phyloP scores from a whole-genome alignment of 64 coral and sea anemone genomes.

The Stichodactyla helianthus region DNA sequence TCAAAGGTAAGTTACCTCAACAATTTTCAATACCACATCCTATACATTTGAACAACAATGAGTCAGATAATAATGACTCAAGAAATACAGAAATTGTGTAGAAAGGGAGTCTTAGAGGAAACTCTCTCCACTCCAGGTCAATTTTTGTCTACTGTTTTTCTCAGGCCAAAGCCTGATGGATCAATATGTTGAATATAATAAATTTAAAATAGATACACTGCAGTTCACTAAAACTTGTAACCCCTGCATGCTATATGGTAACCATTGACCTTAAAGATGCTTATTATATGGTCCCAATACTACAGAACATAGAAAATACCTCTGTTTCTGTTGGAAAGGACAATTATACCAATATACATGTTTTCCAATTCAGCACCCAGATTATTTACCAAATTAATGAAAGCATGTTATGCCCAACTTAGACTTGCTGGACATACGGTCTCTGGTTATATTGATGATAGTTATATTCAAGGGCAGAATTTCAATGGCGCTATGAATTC shows the following conservation, averaged over 20 bases:
- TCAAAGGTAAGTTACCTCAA: slow-evolving; percentile 32
- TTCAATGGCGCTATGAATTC: slow-evolving; percentile 15
- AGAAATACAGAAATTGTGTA: slow-evolving; percentile 34
- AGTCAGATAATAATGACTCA: slow-evolving; percentile 35
- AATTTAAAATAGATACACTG: not conserved
- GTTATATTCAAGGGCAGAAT: slow-evolving; percentile 38
- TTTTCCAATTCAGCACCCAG: slow-evolving; percentile 29
- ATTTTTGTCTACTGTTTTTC: slow-evolving; percentile 35
- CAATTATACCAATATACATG: slow-evolving; percentile 32
- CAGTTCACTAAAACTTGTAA: slow-evolving; percentile 30
- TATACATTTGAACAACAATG: slow-evolving; percentile 13
- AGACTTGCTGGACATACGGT: slow-evolving; percentile 59
- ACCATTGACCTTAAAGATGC: not conserved
- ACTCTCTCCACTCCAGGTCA: slow-evolving; percentile 8
- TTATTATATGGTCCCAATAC: slow-evolving; percentile 25
- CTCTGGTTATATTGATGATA: slow-evolving; percentile 13
- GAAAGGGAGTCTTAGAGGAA: slow-evolving; percentile 29
- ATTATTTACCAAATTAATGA: slow-evolving; percentile 53
- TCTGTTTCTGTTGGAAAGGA: slow-evolving; percentile 20
- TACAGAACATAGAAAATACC: slow-evolving; percentile 32
- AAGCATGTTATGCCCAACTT: slow-evolving; percentile 59
- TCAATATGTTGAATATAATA: not conserved
- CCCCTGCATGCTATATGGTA: slow-evolving; percentile 20
- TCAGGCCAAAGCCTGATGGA: slow-evolving; percentile 34
- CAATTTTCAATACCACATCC: slow-evolving; percentile 21